Evolutionary conservation across 2,888 invertebrate species (phyloP), one percentile per base, ranked within the genome.

Genomic region (Hirtodrosophila duncani): DNA sequence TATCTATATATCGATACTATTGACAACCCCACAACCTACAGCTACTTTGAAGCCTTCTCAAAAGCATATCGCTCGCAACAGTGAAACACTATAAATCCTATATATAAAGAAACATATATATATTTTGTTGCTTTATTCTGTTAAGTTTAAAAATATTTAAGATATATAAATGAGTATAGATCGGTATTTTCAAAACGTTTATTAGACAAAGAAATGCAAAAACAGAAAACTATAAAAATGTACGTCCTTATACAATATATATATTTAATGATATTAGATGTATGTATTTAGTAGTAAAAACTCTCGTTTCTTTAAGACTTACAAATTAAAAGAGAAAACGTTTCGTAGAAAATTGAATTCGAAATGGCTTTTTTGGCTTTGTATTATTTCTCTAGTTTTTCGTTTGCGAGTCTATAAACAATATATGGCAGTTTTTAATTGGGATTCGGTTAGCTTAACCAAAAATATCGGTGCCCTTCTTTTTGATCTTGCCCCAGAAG

Each of bases 401-500:
- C 23, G 9, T 13, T 29, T 29, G 29, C 53, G 50, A 55, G 48
- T 46, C 37, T 39, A 34, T 46, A 46, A 6, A 44, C 9, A 20
- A 0, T 33, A 20, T 38, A 39, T 75, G 64, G 72, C 77, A 75
- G 68, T 69, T 56, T 38, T 16, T n/a, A 11, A 9, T 14, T n/a
- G 7, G 11, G 16, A 41, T 36, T 18, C 4, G n/a, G 7, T 14
- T 42, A 43, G 27, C 26, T 33, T 70, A 74, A 49, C 68, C 69
- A 50, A 77, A 65, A 3, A 66, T 10, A 29, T 48, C 64, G 31
- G 66, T 71, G n/a, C 82, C 58, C 41, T 82, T 83, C 30, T 79
- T 62, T 33, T 81, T 84, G 2, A 83, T 1, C 31, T 79, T 83
- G 1, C 59, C 46, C 69, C 81, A 80, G 14, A 83, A 50, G 2